phyloP scores from a whole-genome alignment of 2,797 vertebrate species.

The Brachyalestes nurse region DNA sequence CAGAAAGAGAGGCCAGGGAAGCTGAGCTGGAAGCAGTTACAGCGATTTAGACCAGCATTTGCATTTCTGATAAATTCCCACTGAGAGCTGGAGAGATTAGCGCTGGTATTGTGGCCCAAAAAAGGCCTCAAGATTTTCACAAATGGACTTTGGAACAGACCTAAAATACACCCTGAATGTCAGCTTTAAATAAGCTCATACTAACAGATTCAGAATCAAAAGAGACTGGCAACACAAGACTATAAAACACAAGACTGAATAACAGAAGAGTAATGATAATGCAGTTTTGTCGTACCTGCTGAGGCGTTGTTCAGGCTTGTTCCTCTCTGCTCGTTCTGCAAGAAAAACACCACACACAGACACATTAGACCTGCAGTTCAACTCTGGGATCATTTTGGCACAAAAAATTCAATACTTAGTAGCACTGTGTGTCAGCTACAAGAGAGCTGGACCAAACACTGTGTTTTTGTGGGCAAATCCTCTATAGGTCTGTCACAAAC shows the following conservation, averaged over 20 bases:
- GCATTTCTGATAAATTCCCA: neutral
- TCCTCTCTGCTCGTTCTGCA: constrained; percentile 84
- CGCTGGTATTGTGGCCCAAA: neutral
- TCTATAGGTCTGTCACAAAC: too few species aligned
- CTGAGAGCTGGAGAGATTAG: neutral
- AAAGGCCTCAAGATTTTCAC: neutral
- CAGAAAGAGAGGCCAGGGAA: neutral
- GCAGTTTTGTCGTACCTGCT: constrained; percentile 76
- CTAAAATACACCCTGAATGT: too few species aligned
- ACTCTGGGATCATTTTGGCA: neutral
- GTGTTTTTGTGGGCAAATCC: neutral
- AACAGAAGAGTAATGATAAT: neutral
- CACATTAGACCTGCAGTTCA: constrained; percentile 15
- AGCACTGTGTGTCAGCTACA: neutral
- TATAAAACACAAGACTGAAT: neutral
- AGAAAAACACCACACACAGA: constrained; percentile 39
- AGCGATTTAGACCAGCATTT: neutral
- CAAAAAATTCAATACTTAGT: neutral
- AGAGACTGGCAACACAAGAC: neutral
- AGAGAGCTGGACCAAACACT: neutral
- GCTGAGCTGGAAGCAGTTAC: neutral
- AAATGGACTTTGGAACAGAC: neutral
- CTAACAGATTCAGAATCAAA: neutral
- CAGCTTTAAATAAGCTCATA: neutral
- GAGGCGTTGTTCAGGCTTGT: constrained; percentile 85